Base-by-base conservation (phyloP, 2,797 vertebrate genomes). In the Fundulus diaphanus region DNA sequence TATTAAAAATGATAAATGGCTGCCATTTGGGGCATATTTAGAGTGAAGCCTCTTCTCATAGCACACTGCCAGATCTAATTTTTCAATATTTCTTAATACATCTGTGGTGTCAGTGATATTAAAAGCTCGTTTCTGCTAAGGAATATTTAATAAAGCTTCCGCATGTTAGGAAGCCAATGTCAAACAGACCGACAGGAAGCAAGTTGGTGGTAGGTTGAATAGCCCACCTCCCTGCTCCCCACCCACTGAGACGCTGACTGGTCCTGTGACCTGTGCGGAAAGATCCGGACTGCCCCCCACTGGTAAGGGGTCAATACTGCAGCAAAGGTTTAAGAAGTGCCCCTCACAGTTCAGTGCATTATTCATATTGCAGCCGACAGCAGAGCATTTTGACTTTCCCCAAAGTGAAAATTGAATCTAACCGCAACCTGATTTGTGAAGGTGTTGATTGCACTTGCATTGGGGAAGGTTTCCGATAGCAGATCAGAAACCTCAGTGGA, bases 221-320 rank as follows among this genome's bases (percentile, higher is more conserved):
- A 11, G 71, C 78, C 82, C 74, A 68, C 81, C 86, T 83, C 16
- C 37, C 15, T 20, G 35, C n/a, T 90, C 31, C n/a, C 76, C 77
- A 35, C 77, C 93, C n/a, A 76, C 90, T 82, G 91, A 67, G 90
- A 73, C 85, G 73, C 84, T 79, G 80, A 40, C 88, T 77, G 85
- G 46, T 81, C 68, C 61, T 65, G 9, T 92, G 91, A 93, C 93
- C 90, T 76, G 51, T n/a, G 78, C 88, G 87, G 81, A 84, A 81
- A 83, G 86, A 75, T 76, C 70, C 48, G 54, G 86, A 71, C 91
- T 87, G 92, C 93, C 94, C 90, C 90, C 95, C 92, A 91, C 91
- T 94, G 95, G 94, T 54, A 70, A 87, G 76, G 89, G 94, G 93
- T 94, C 92, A 94, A 78, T 44, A 95, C 85, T 95, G 89, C 94